Evolutionary conservation across 2,888 invertebrate species (phyloP).

Genomic region (Drosophila kokeensis): DNA sequence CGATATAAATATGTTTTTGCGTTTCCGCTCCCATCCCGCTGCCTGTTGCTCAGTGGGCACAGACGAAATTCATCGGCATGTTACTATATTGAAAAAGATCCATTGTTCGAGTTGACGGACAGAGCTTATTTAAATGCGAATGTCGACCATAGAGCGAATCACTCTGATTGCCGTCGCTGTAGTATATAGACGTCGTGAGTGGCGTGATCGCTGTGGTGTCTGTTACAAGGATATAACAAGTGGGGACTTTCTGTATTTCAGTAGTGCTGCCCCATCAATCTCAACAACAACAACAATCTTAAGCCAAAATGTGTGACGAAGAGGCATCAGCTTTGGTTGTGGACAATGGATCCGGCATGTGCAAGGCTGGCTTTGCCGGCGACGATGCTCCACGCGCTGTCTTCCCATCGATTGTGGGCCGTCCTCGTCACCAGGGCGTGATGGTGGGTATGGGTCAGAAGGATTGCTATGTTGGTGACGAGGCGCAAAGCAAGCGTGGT

Average conservation of each 20-base stretch:
- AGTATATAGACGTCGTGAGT: slow-evolving; percentile 82
- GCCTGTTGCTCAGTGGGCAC: slow-evolving; percentile 1
- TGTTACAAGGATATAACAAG: slow-evolving; percentile 44
- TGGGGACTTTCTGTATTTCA: slow-evolving; percentile 28
- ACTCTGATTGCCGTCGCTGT: slow-evolving; percentile 84
- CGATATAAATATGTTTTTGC: slow-evolving; percentile 43
- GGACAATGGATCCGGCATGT: slow-evolving; percentile 99
- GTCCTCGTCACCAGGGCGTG: slow-evolving; percentile 96
- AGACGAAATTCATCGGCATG: slow-evolving; percentile 70
- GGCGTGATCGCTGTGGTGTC: slow-evolving; percentile 30
- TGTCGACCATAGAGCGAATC: slow-evolving; percentile 73
- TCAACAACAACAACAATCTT: slow-evolving; percentile 36
- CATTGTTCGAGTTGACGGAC: slow-evolving; percentile 67
- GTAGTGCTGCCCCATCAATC: slow-evolving; percentile 52
- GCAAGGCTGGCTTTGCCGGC: slow-evolving; percentile 98
- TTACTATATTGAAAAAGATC: slow-evolving; percentile 68
- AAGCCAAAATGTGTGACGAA: slow-evolving; percentile 92
- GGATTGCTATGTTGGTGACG: slow-evolving; percentile 98
- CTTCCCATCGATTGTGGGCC: slow-evolving; percentile 97
- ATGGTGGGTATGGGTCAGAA: slow-evolving; percentile 99
- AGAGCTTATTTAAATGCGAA: slow-evolving; percentile 77
- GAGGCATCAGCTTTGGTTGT: slow-evolving; percentile 96
- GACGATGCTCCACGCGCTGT: slow-evolving; percentile 96
- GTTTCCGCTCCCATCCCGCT: slow-evolving; percentile 15
- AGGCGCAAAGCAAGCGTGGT: slow-evolving; percentile 98